Conservation (phyloP, 2,797 vertebrate species). For the Erethizon dorsatum region DNA sequence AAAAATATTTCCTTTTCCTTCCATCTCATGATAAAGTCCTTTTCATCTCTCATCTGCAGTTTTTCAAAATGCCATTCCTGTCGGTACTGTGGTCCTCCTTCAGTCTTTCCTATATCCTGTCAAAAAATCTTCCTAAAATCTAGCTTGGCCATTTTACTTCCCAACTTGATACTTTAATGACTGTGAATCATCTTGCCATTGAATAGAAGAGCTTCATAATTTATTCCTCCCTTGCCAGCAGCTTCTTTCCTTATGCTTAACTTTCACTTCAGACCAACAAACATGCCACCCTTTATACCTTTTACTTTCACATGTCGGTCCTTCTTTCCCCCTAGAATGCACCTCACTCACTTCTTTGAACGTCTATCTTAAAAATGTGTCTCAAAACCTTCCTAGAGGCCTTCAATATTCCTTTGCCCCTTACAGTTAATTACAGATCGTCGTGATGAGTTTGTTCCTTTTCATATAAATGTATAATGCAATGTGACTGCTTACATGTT, state of each 20-base stretch:
- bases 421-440: neutral
- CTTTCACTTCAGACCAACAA: neutral
- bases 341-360: neutral
- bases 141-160: neutral
- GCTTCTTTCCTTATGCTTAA: neutral
- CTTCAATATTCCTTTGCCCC: accelerated
- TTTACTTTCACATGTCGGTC: neutral
- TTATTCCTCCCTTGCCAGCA: neutral
- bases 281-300: neutral
- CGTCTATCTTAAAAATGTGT: neutral
- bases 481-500: neutral
- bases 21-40: neutral
- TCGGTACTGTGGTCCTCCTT: neutral
- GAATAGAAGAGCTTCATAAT: neutral
- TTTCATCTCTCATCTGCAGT: neutral
- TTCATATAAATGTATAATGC: neutral
- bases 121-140: neutral
- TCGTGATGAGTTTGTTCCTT: neutral
- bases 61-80: conserved; percentile 38
- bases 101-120: neutral
- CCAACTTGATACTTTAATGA: neutral
- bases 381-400: neutral
- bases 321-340: neutral
- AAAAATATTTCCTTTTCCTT: neutral
- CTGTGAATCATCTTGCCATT: neutral